phyloP scores from a whole-genome alignment of 2,888 invertebrate genomes.

The Brassicogethes aeneus region DNA sequence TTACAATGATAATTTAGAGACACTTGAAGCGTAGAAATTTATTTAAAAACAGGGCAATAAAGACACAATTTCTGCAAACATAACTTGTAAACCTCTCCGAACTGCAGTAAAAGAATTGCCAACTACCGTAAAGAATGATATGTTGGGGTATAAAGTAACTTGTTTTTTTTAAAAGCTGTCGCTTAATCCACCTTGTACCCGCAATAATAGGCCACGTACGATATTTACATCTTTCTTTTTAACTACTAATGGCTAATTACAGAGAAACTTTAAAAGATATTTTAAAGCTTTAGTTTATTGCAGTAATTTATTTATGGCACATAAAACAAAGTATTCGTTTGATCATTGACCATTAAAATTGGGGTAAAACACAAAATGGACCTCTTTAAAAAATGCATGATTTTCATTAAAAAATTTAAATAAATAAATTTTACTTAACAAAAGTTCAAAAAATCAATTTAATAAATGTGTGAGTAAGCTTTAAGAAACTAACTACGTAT shows the following conservation, averaged over 20 bases:
- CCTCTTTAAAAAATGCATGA: too few relatives aligned
- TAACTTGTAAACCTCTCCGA: neutral
- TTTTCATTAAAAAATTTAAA: too few relatives aligned
- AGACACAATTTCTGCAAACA: neutral
- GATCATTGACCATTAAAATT: too few relatives aligned
- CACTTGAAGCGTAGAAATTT: neutral
- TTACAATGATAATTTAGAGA: neutral
- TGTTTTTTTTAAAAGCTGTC: neutral
- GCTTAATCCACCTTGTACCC: neutral
- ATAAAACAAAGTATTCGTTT: too few relatives aligned
- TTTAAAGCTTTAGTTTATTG: too few relatives aligned
- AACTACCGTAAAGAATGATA: neutral
- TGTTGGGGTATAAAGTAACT: neutral
- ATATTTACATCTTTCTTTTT: neutral
- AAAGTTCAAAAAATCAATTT: too few relatives aligned
- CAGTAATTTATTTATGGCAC: too few relatives aligned
- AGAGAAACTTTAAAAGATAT: too few relatives aligned
- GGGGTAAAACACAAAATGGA: too few relatives aligned
- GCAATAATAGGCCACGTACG: neutral
- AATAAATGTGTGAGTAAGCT: too few relatives aligned
- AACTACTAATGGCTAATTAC: neutral
- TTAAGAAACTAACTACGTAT: too few relatives aligned
- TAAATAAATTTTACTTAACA: too few relatives aligned
- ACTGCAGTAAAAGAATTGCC: neutral
- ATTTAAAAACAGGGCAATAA: neutral